Evolutionary conservation across 2,113 vertebrate genomes (phyloP), one percentile per base, ranked within the genome.

Genomic region (Alectura lathami): DNA sequence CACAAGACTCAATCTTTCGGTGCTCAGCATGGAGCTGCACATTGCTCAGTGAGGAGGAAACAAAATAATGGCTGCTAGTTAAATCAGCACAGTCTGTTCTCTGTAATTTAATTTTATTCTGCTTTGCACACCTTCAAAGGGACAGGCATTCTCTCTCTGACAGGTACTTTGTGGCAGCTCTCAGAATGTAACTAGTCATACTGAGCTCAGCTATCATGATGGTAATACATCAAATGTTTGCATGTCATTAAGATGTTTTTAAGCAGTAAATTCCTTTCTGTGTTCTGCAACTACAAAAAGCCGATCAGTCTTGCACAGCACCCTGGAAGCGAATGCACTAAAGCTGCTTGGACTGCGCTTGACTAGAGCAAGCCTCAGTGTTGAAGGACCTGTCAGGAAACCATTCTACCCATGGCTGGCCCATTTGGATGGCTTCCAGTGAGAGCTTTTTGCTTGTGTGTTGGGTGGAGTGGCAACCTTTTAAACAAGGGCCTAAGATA

Each of bases 261-360:
- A 80, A 84, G 86, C 57, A 73, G 23, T 92, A 89, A 87, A 84
- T 92, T 95, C 69, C 43, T 86, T 68, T 83, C 42, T 73, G 34
- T 88, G 73, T 62, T 74, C 76, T 77, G 32, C 56, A 77, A 42
- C 36, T 77, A 50, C 5, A 8, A 53, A 80, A 94, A 93, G 40
- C 26, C 75, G 8, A 1, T 34, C 48, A 53, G 24, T 72, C 53
- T 93, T 80, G 20, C 32, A 45, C 14, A 73, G 54, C 24, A 36
- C 30, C 13, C 9, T 66, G 66, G 63, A 62, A 86, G 30, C 36
- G 75, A 40, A 64, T 84, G 78, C 82, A 78, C 0, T 2, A 18
- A 77, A 73, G 57, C 63, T 79, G 5, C 66, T 69, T 3, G 1
- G 36, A 23, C 6, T 75, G 12, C n/a, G 10, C 69, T 88, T 92